A percentile compares a stretch with the other conserved stretches of the same genome.
Conservation (phyloP, 2,888 invertebrate species). For the Cephus runcator region DNA sequence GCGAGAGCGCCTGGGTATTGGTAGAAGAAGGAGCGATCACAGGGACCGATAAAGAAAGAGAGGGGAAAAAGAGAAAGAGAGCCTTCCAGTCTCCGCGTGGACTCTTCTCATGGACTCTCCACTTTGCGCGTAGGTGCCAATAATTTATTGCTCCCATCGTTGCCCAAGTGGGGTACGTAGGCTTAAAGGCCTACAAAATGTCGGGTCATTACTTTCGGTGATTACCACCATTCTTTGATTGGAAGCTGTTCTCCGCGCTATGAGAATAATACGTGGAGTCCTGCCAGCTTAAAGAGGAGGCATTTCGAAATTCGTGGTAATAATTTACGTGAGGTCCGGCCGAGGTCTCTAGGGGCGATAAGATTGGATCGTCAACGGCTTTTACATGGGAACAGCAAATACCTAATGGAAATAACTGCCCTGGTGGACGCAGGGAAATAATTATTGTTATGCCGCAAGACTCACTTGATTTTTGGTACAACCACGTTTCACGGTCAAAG, state of each 20-base stretch:
- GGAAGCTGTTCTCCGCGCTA: conserved; percentile 28
- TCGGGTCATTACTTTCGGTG: conserved; percentile 52
- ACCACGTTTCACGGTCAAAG: background rate
- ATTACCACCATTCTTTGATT: conserved; percentile 55
- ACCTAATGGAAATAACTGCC: background rate
- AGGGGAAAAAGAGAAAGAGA: conserved; percentile 4
- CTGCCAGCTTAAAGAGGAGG: conserved; percentile 27
- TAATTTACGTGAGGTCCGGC: conserved; percentile 57
- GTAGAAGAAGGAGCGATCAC: conserved; percentile 14
- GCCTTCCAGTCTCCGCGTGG: conserved; percentile 8
- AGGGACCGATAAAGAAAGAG: conserved; percentile 6
- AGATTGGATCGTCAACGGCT: conserved; percentile 60
- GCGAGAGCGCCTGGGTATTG: background rate
- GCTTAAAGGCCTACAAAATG: conserved; percentile 42
- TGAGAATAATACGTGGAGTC: conserved; percentile 36
- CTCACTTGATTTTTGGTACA: background rate
- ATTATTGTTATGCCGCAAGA: conserved; percentile 24
- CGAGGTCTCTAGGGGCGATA: conserved; percentile 56
- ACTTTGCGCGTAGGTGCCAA: conserved; percentile 51
- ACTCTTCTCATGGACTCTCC: conserved; percentile 14
- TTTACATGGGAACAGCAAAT: conserved; percentile 39
- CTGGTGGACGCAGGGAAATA: background rate
- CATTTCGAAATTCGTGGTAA: conserved; percentile 55
- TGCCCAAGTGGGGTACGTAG: conserved; percentile 39
- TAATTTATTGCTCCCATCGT: conserved; percentile 49